Evolutionary conservation across 1,140 invertebrate species (phyloP).

Genomic region (Panagrolaimus sp.): DNA sequence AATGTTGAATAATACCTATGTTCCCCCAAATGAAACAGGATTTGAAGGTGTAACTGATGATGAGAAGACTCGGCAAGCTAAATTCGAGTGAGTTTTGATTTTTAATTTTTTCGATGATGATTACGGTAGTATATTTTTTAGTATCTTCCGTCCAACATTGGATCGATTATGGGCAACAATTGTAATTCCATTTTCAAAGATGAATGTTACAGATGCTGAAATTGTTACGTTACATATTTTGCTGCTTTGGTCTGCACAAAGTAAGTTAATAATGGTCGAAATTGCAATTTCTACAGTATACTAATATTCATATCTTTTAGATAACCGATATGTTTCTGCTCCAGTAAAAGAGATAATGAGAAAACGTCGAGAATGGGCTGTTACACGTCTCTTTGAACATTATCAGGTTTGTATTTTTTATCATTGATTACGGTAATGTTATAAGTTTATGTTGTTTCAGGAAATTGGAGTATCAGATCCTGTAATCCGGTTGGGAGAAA

Average conservation of each 20-base stretch:
- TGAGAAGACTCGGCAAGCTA: constrained; percentile 24
- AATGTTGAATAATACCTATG: constrained; percentile 36
- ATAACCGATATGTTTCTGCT: constrained; percentile 22
- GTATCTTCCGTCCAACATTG: constrained; percentile 35
- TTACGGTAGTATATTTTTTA: background rate
- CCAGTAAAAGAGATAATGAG: constrained; percentile 23
- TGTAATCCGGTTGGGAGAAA: constrained; percentile 29
- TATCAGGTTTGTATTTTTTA: background rate
- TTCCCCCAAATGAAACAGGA: constrained; percentile 28
- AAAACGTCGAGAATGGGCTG: constrained; percentile 28
- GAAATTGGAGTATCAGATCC: constrained; percentile 22
- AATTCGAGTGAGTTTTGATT: constrained; percentile 26
- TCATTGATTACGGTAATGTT: too few species aligned
- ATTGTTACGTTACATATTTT: constrained; percentile 31
- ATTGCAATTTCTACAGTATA: background rate
- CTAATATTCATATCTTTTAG: background rate
- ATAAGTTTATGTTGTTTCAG: background rate
- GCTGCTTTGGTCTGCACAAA: constrained; percentile 31
- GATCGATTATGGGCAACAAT: constrained; percentile 27
- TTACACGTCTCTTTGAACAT: constrained; percentile 24
- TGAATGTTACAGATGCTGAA: constrained; percentile 33
- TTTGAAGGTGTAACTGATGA: constrained; percentile 33
- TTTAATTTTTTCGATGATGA: background rate
- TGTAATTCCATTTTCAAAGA: constrained; percentile 27
- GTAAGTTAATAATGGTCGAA: constrained; percentile 12